Evolutionary conservation across 2,888 invertebrate genomes (phyloP).

Genomic region (Apoda limacodes): DNA sequence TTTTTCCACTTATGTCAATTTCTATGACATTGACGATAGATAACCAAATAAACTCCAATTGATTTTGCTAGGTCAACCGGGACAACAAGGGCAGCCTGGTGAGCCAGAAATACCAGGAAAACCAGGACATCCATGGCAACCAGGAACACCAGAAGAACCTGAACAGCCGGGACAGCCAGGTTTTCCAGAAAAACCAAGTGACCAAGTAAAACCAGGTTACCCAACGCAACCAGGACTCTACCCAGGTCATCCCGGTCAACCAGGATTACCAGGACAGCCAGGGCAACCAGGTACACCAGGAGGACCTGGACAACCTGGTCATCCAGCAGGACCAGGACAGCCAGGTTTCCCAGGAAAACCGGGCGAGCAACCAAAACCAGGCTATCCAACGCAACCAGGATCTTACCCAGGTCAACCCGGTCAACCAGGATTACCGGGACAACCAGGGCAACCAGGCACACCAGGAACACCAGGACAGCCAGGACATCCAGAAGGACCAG

Average conservation of each 20-base stretch:
- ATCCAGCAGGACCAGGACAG: constrained; percentile 11
- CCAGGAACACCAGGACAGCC: constrained; percentile 38
- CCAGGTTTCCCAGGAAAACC: constrained; percentile 18
- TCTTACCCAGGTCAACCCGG: no score
- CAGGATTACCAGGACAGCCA: constrained; percentile 21
- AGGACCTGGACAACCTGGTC: constrained; percentile 12
- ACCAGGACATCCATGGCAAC: constrained; percentile 15
- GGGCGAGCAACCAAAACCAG: constrained; percentile 17
- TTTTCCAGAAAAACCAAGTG: constrained; percentile 35
- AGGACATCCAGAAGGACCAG: constrained; percentile 20
- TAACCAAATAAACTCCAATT: constrained; percentile 18
- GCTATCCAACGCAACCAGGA: constrained; percentile 13
- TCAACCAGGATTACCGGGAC: constrained; percentile 20
- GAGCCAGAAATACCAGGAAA: constrained; percentile 18
- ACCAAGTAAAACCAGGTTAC: constrained; percentile 39
- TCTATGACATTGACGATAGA: constrained; percentile 18
- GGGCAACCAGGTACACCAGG: constrained; percentile 23
- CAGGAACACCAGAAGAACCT: constrained; percentile 16
- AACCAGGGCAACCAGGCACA: constrained; percentile 38
- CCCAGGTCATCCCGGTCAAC: constrained; percentile 18
- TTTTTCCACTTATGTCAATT: no score
- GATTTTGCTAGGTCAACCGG: constrained; percentile 18
- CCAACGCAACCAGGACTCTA: constrained; percentile 23
- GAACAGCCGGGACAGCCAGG: constrained; percentile 19
- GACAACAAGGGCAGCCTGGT: constrained; percentile 19